phyloP scores from a whole-genome alignment of 2,888 invertebrate species.

The Synanthedon tipuliformis region DNA sequence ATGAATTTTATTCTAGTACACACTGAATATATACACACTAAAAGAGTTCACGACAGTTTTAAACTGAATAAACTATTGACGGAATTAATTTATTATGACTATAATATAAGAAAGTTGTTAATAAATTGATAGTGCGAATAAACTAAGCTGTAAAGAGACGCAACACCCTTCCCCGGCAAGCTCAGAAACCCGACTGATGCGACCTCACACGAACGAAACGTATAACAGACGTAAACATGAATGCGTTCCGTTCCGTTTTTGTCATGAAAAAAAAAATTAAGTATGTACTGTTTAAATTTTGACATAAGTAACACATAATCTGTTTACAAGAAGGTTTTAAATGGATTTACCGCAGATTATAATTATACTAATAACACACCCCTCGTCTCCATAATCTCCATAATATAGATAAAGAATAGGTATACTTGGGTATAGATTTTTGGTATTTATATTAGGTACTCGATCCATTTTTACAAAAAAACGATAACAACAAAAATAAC shows the following conservation, averaged over 20 bases:
- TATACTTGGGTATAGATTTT: too few species aligned
- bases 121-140: conserved; percentile 3
- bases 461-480: too few species aligned
- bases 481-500: not conserved
- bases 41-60: conserved; percentile 11
- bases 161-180: conserved; percentile 32
- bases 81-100: conserved; percentile 25
- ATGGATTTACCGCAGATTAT: too few species aligned
- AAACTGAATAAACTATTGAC: conserved; percentile 14
- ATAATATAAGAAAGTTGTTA: conserved; percentile 13
- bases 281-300: too few species aligned
- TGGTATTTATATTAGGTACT: too few species aligned
- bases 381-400: too few species aligned
- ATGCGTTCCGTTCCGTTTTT: not conserved
- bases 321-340: too few species aligned
- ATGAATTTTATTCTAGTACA: conserved; percentile 23
- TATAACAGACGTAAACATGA: conserved; percentile 21
- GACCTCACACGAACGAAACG: conserved; percentile 26
- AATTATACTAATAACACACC: too few species aligned
- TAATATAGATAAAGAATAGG: too few species aligned
- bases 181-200: conserved; percentile 64
- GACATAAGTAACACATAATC: too few species aligned
- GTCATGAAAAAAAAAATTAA: not conserved
- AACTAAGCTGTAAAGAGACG: conserved; percentile 40
- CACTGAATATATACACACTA: conserved; percentile 38